phyloP scores from a whole-genome alignment of 2,888 invertebrate genomes.

The Dioctria rufipes region DNA sequence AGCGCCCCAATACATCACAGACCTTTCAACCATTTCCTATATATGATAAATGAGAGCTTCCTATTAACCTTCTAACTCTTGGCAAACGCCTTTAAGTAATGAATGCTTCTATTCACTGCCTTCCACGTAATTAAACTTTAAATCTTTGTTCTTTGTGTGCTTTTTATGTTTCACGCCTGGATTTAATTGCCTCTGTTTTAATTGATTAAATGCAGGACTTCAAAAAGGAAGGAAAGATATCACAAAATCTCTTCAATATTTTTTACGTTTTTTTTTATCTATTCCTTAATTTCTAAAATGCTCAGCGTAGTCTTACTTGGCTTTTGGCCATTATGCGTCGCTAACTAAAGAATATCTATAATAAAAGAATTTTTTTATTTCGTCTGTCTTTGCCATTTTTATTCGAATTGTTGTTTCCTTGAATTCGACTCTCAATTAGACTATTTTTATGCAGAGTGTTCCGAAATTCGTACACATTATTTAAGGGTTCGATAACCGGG shows the following conservation, averaged over 20 bases:
- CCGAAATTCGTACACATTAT: too few species aligned
- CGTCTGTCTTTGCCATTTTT: constrained; percentile 5
- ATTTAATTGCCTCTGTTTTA: constrained; percentile 57
- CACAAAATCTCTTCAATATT: constrained; percentile 50
- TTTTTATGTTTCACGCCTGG: constrained; percentile 59
- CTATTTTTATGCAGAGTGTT: too few species aligned
- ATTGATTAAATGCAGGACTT: constrained; percentile 56
- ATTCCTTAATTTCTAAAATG: constrained; percentile 39
- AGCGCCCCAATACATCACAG: constrained; percentile 30
- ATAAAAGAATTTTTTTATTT: constrained; percentile 35
- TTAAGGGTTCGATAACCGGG: too few species aligned
- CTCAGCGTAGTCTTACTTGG: constrained; percentile 50
- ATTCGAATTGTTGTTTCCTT: neutral
- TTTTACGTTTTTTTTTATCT: constrained; percentile 50
- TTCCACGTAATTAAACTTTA: constrained; percentile 59
- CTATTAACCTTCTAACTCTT: constrained; percentile 32
- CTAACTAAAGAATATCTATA: constrained; percentile 30
- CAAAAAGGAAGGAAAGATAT: constrained; percentile 47
- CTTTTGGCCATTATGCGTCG: constrained; percentile 51
- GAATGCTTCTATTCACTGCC: constrained; percentile 36
- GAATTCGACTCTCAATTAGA: too few species aligned
- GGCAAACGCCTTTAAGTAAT: constrained; percentile 5
- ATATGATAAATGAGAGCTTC: constrained; percentile 55
- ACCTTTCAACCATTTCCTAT: constrained; percentile 53
- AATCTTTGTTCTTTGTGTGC: constrained; percentile 58